Conservation (phyloP, 2,113 vertebrate genomes). For the Syrmaticus mikado region DNA sequence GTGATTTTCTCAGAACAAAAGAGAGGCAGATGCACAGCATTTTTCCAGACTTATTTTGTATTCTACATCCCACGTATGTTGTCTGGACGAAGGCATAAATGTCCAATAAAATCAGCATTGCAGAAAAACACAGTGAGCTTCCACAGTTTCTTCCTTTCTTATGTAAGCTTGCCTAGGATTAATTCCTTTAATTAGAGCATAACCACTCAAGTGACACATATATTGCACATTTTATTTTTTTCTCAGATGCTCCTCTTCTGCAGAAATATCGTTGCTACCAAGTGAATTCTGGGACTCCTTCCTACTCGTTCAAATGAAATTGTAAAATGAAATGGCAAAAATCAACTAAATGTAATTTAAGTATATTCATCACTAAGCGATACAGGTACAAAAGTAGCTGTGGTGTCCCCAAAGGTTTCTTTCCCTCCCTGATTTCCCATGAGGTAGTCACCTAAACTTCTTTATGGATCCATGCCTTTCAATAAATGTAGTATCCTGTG, state of each 20-base stretch:
- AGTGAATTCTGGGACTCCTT: neutral
- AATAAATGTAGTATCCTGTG: neutral
- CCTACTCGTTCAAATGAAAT: neutral
- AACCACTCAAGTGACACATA: neutral
- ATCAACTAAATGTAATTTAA: neutral
- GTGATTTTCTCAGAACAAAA: neutral
- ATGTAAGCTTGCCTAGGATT: constrained; percentile 5
- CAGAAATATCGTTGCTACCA: neutral
- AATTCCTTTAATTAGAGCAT: constrained; percentile 42
- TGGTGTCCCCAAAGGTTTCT: neutral
- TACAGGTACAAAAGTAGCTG: neutral
- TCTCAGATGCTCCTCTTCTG: neutral
- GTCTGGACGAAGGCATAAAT: constrained; percentile 2
- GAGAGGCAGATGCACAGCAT: neutral
- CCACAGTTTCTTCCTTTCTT: neutral
- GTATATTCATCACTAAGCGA: neutral
- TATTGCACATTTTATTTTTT: neutral
- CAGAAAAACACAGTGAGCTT: neutral
- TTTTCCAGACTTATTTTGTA: constrained; percentile 24
- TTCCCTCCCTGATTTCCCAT: neutral
- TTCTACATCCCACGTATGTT: neutral
- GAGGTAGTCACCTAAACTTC: neutral
- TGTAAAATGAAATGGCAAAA: neutral
- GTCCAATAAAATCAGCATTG: neutral
- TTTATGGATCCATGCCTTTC: neutral